A percentile compares a stretch with the other conserved stretches of the same genome.
Evolutionary conservation across 2,797 vertebrate species (phyloP).

Genomic region (Lepus oiostolus): DNA sequence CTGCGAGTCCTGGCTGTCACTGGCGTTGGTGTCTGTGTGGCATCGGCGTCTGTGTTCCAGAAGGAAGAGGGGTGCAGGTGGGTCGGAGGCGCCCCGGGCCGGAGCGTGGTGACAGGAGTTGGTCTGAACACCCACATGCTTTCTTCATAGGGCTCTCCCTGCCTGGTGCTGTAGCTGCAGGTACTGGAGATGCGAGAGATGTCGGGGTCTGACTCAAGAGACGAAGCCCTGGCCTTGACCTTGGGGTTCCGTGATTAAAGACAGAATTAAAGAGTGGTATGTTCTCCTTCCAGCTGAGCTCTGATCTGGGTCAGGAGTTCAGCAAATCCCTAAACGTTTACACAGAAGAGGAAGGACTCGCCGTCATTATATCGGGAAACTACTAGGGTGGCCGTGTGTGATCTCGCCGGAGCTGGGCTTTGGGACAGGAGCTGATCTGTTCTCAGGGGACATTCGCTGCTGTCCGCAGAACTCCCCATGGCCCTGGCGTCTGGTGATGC

Average conservation of each 20-base stretch:
- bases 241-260: conserved; percentile 65
- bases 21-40: no score
- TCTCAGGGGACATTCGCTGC: background rate
- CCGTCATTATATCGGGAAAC: background rate
- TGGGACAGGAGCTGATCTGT: background rate
- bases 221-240: conserved; percentile 71
- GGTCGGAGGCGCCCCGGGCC: background rate
- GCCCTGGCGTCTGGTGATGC: background rate
- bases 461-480: no score
- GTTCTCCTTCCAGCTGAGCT: conserved; percentile 56
- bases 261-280: background rate
- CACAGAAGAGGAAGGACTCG: conserved; percentile 35
- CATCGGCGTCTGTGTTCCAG: no score
- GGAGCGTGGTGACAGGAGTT: rapidly evolving
- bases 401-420: background rate
- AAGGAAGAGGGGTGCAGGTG: rapidly evolving
- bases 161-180: background rate
- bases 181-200: background rate
- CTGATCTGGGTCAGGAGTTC: conserved; percentile 74
- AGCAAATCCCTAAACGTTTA: conserved; percentile 69
- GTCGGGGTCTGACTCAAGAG: conserved; percentile 45
- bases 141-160: background rate
- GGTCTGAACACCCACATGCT: background rate
- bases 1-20: no score
- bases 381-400: background rate